Conservation (phyloP, 2,113 vertebrate species). For the Caretta caretta region DNA sequence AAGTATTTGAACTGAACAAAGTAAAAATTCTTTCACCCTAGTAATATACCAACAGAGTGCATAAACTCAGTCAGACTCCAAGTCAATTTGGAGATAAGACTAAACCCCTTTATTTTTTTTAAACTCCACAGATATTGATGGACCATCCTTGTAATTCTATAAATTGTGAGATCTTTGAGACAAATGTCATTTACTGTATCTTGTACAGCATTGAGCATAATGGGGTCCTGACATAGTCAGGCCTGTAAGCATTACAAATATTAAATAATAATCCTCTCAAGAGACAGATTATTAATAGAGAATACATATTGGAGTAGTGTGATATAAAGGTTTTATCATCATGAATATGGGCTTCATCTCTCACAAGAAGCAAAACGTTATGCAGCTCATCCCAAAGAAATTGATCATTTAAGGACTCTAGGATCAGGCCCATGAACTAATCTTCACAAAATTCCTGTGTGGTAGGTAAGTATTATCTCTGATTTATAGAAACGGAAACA, state of each 20-base stretch:
- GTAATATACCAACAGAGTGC: neutral
- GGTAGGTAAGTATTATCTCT: neutral
- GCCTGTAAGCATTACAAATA: neutral
- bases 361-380: neutral
- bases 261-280: neutral
- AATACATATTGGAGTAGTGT: neutral
- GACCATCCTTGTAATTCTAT: neutral
- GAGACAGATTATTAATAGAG: neutral
- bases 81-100: neutral
- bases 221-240: neutral
- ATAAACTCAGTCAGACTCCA: neutral
- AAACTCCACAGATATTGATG: neutral
- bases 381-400: neutral
- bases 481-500: neutral
- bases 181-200: slow-evolving; percentile 48
- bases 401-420: neutral
- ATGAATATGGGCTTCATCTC: neutral
- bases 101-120: neutral
- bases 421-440: neutral
- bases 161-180: slow-evolving; percentile 33
- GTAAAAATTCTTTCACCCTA: neutral
- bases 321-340: neutral
- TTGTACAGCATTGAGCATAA: slow-evolving; percentile 9
- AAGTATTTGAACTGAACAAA: neutral
- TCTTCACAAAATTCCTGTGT: neutral